phyloP scores from a whole-genome alignment of 92 coral and sea anemone species.

The Heliopora coerulea region DNA sequence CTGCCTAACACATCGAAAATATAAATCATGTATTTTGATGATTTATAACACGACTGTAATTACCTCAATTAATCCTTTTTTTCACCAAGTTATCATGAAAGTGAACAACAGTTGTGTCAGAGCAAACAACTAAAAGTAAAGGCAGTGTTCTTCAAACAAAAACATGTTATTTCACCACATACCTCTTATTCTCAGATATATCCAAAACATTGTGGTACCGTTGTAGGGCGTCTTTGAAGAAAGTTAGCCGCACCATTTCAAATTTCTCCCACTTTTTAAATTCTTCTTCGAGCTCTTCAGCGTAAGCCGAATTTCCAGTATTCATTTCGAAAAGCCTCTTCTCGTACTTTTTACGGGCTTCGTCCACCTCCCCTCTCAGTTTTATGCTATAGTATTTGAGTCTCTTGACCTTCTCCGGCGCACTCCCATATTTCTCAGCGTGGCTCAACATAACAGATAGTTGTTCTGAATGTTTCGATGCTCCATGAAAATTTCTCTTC shows the following conservation, averaged over 20 bases:
- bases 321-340: slow-evolving; percentile 68
- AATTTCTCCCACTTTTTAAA: slow-evolving; percentile 81
- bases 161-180: slow-evolving; percentile 46
- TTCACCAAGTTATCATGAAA: no score
- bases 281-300: slow-evolving; percentile 76
- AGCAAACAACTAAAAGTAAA: background rate
- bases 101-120: no score
- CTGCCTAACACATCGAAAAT: no score
- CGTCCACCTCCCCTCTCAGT: slow-evolving; percentile 75
- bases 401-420: slow-evolving; percentile 80
- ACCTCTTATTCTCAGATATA: slow-evolving; percentile 76
- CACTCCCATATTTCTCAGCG: slow-evolving; percentile 60
- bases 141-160: background rate
- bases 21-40: no score
- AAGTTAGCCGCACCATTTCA: slow-evolving; percentile 70
- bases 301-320: slow-evolving; percentile 70
- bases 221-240: slow-evolving; percentile 74
- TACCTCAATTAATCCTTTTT: no score
- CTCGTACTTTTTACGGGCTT: slow-evolving; percentile 73
- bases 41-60: no score
- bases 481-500: slow-evolving; percentile 74
- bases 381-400: slow-evolving; percentile 70
- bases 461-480: slow-evolving; percentile 79
- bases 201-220: slow-evolving; percentile 79
- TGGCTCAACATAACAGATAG: slow-evolving; percentile 67